Conservation (phyloP, 2,888 invertebrate genomes). For the Caenorhabditis imperialis region DNA sequence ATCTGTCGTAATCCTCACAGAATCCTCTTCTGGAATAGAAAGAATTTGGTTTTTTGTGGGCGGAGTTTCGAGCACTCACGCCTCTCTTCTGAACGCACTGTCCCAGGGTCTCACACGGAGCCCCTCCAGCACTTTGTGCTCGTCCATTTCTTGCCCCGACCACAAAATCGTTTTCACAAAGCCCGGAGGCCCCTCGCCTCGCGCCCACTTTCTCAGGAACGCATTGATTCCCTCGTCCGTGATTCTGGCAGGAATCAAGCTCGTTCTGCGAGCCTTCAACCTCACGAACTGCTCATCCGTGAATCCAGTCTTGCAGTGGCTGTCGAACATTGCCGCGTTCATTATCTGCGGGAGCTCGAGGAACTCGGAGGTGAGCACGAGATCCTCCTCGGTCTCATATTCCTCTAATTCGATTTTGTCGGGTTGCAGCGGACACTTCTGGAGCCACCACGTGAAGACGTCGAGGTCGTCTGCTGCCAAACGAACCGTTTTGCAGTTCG, state of each 20-base stretch:
- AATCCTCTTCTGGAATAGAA: background rate
- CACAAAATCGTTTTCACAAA: background rate
- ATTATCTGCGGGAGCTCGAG: constrained; percentile 8
- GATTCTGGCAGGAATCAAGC: constrained; percentile 1
- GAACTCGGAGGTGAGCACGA: constrained; percentile 3
- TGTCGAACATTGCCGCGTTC: background rate
- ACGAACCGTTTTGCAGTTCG: background rate
- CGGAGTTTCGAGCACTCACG: no score
- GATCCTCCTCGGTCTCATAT: background rate
- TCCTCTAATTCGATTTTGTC: background rate
- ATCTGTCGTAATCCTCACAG: background rate
- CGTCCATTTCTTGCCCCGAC: background rate
- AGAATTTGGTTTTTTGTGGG: no score
- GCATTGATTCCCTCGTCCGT: constrained; percentile 16
- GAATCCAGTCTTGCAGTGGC: background rate
- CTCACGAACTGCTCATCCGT: constrained; percentile 11
- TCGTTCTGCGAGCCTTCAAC: background rate
- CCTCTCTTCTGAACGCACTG: no score
- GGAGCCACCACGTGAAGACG: background rate
- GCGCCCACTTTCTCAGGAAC: constrained; percentile 1
- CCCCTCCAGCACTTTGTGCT: no score
- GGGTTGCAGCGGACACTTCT: constrained; percentile 3
- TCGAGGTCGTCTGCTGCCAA: constrained; percentile 3
- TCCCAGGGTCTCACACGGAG: no score
- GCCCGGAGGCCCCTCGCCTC: background rate